Percentiles rank a stretch among this genome's conserved stretches.
phyloP scores from a whole-genome alignment of 1,140 invertebrate species.

The Aphaenogaster ashmeadi region DNA sequence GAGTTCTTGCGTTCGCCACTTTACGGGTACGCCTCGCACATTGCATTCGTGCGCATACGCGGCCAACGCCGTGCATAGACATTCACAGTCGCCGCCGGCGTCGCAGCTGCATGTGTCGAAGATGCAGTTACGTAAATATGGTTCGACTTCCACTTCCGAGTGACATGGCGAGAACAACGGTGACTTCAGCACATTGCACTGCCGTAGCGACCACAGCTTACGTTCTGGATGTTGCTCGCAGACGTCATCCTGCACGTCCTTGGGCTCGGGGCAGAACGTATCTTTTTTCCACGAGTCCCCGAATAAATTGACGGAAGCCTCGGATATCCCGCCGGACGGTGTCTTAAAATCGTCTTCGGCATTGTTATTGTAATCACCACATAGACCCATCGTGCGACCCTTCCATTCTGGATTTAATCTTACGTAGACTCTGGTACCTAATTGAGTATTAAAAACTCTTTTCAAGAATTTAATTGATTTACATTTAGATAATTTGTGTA shows the following conservation, averaged over 20 bases:
- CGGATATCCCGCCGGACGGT: conserved; percentile 92
- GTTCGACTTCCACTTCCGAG: conserved; percentile 91
- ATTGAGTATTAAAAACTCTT: not conserved
- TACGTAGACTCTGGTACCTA: conserved; percentile 93
- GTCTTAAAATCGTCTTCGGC: conserved; percentile 94
- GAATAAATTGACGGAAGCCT: conserved; percentile 92
- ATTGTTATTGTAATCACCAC: conserved; percentile 96
- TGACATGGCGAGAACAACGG: conserved; percentile 93
- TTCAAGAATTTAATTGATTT: not conserved
- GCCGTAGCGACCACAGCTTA: conserved; percentile 92
- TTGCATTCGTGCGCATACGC: conserved; percentile 95
- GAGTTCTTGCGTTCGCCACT: conserved; percentile 93
- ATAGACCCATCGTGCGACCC: conserved; percentile 93
- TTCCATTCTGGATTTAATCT: conserved; percentile 92
- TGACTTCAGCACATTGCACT: conserved; percentile 92
- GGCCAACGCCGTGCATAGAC: conserved; percentile 95
- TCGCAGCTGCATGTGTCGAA: conserved; percentile 96
- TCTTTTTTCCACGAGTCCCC: conserved; percentile 96
- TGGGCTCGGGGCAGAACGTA: conserved; percentile 90
- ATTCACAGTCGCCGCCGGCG: conserved; percentile 95
- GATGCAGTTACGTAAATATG: conserved; percentile 91
- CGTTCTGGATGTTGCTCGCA: conserved; percentile 92
- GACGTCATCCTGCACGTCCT: conserved; percentile 89
- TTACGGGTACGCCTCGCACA: conserved; percentile 90
- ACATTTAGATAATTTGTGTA: not conserved